phyloP scores from a whole-genome alignment of 2,888 invertebrate species.

The Pharmacophagus antenor region DNA sequence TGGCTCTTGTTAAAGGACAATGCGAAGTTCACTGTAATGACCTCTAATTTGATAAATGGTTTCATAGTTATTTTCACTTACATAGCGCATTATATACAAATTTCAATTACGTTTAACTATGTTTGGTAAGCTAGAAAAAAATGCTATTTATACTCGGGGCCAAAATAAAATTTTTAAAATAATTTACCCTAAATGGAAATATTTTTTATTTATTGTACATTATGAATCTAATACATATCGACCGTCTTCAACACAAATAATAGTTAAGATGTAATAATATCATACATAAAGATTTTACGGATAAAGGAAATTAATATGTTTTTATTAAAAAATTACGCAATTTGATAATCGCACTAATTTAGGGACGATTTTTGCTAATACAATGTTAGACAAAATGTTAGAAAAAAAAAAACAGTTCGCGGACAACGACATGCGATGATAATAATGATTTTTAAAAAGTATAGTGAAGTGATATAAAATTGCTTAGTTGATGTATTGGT shows the following conservation, averaged over 20 bases:
- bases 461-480: not conserved
- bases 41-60: no score
- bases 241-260: not conserved
- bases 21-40: no score
- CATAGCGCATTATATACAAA: not conserved
- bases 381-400: no score
- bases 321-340: no score
- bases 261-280: not conserved
- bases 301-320: not conserved
- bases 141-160: no score
- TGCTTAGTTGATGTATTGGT: not conserved
- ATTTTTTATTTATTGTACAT: no score
- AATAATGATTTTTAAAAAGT: not conserved
- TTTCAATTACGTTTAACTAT: not conserved
- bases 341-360: not conserved
- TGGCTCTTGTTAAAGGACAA: not conserved
- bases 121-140: no score
- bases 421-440: not conserved
- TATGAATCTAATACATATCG: not conserved
- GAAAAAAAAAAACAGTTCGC: no score
- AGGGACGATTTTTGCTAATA: not conserved
- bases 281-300: not conserved
- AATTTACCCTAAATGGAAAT: no score
- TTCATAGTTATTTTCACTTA: not conserved
- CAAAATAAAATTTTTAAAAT: not conserved